Evolutionary conservation across 2,113 vertebrate genomes (phyloP).

Genomic region (Hymenochirus boettgeri): DNA sequence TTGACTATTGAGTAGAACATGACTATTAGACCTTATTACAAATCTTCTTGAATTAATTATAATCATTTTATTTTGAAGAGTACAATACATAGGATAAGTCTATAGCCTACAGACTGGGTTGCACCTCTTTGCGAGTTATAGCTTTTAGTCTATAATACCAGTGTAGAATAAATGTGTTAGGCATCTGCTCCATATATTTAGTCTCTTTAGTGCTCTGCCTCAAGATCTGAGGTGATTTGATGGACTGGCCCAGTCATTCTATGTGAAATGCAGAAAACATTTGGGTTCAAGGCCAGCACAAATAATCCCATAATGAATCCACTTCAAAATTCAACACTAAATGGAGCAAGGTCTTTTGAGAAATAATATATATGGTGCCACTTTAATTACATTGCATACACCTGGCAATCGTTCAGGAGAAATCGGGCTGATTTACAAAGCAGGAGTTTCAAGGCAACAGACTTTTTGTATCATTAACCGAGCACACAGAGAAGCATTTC

Average conservation of each 20-base stretch:
- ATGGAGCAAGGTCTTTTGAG: conserved; percentile 38
- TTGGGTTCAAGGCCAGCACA: conserved; percentile 41
- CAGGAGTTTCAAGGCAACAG: conserved; percentile 43
- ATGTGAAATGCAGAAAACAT: conserved; percentile 36
- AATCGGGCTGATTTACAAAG: conserved; percentile 39
- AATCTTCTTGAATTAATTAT: too few relatives aligned
- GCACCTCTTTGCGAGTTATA: too few relatives aligned
- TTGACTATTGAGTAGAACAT: too few relatives aligned
- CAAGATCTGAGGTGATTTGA: conserved; percentile 7
- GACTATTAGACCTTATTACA: too few relatives aligned
- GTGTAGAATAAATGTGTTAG: too few relatives aligned
- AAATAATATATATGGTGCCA: conserved; percentile 35
- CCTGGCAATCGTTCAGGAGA: conserved; percentile 30
- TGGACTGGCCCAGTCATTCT: conserved; percentile 41
- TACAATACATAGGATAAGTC: too few relatives aligned
- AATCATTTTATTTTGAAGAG: too few relatives aligned
- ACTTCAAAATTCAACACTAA: conserved; percentile 49
- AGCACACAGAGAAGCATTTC: conserved; percentile 51
- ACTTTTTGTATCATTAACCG: conserved; percentile 44
- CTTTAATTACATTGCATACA: conserved; percentile 24
- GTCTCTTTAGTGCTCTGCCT: too few relatives aligned
- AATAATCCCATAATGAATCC: conserved; percentile 45
- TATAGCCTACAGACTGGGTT: too few relatives aligned
- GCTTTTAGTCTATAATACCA: too few relatives aligned
- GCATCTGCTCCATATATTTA: too few relatives aligned